phyloP scores from a whole-genome alignment of 2,888 invertebrate genomes.

The Hypolimnas misippus region DNA sequence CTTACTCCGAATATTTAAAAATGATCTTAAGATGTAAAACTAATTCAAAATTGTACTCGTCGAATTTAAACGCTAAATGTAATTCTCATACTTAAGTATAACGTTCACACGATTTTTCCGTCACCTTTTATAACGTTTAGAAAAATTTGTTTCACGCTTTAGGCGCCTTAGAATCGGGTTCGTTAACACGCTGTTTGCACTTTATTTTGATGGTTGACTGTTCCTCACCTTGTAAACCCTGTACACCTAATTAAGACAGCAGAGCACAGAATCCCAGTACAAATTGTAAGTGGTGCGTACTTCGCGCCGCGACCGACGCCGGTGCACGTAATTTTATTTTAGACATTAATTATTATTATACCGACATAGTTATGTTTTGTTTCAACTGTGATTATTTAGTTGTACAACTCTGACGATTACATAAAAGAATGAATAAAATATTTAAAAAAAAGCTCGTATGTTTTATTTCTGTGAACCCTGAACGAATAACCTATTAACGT shows the following conservation, averaged over 20 bases:
- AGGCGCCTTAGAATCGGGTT: conserved; percentile 13
- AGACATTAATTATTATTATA: conserved; percentile 69
- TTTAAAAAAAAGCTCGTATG: conserved; percentile 55
- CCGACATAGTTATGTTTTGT: conserved; percentile 79
- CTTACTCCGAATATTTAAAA: neutral
- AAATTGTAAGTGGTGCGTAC: conserved; percentile 53
- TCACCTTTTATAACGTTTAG: neutral
- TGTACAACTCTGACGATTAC: conserved; percentile 84
- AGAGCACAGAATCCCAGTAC: conserved; percentile 79
- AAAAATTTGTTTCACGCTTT: conserved; percentile 21
- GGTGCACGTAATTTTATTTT: conserved; percentile 67
- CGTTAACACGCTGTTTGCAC: conserved; percentile 27
- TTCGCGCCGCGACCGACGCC: conserved; percentile 36
- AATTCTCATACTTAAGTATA: neutral
- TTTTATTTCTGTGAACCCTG: conserved; percentile 50
- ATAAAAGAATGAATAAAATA: conserved; percentile 83
- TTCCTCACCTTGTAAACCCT: conserved; percentile 19
- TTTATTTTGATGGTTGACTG: conserved; percentile 23
- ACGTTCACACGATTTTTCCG: neutral
- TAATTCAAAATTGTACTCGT: conserved; percentile 1
- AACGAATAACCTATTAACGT: neutral
- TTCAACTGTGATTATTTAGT: conserved; percentile 86
- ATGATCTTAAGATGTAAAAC: neutral
- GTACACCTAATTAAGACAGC: conserved; percentile 58
- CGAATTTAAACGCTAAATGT: neutral